Base-by-base conservation (phyloP, 2,888 invertebrate species). In the Mesorhabditis sp. region DNA sequence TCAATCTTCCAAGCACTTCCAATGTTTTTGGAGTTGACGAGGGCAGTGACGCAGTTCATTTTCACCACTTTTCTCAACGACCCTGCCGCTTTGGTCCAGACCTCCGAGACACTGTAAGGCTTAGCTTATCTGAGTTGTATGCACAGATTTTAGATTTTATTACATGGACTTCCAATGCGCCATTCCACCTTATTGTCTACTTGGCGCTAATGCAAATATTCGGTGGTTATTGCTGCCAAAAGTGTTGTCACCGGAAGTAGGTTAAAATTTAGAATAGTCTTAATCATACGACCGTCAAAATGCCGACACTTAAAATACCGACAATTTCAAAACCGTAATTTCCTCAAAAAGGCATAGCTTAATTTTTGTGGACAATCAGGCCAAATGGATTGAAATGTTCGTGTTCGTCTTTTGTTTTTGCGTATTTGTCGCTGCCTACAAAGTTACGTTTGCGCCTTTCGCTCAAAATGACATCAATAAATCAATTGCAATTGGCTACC, bases 121-220 rank as follows among this genome's bases (percentile, higher is more conserved):
- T 50, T 50, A 13, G 10, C n/a, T 50, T 50, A 10, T 50, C n/a
- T 50, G 13, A 50, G 13, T 10, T 10, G 13, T 50, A 50, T n/a
- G 10, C 7, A 50, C 7, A 50, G n/a, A 50, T 50, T 50, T 50
- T n/a, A 50, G 58, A 10, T 50, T 50, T 50, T 50, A 50, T 50
- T 50, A 50, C 58, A 50, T 50, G 58, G 58, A 50, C n/a, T 13
- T 50, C 58, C 7, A 10, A 13, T 50, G 58, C 58, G n/a, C 58
- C 58, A 10, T 50, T 50, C 58, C 58, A n/a, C 58, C 58, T 50
- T 50, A 50, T 50, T 50, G 58, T n/a, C 58, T 50, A 13, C 58
- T 50, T 50, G 58, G 10, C 58, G n/a, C 58, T 10, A 50, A 50
- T 50, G 58, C 58, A n/a, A 50, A 50, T n/a, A 50, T 50, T 50